A percentile compares a stretch with the other conserved stretches of the same genome.
Conservation (phyloP, 2,113 vertebrate genomes). For the Anhinga anhinga region DNA sequence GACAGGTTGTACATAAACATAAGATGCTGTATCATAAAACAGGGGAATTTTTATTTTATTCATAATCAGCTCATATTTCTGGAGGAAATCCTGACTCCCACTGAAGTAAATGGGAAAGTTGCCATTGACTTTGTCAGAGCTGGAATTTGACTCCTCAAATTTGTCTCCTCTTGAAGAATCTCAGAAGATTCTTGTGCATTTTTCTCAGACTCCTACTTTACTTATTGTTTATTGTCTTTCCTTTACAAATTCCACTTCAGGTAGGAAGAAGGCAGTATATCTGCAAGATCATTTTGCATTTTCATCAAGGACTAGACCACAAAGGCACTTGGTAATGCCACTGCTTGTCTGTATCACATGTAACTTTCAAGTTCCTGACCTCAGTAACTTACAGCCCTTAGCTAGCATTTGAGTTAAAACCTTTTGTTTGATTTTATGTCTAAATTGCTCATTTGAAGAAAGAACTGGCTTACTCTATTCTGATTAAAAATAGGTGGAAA, state of each 20-base stretch:
- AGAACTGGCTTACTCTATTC: not conserved
- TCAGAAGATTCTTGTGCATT: not conserved
- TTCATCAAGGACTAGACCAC: not conserved
- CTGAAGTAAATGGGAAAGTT: not conserved
- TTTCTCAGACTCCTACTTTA: not conserved
- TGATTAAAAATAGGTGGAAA: not conserved
- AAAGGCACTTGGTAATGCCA: fast-evolving
- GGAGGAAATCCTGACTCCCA: not conserved
- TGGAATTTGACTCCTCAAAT: not conserved
- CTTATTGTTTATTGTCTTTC: not conserved
- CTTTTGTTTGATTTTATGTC: not conserved
- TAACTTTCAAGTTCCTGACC: not conserved
- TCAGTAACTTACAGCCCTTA: not conserved
- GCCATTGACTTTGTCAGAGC: not conserved
- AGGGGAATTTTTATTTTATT: not conserved
- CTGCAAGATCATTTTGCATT: not conserved
- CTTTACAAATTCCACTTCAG: not conserved
- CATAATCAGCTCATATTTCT: not conserved
- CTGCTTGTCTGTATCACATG: not conserved
- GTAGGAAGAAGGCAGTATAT: not conserved
- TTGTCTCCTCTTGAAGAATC: not conserved
- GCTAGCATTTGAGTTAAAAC: not conserved
- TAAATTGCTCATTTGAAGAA: not conserved
- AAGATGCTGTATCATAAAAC: not conserved
- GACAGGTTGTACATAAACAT: not conserved